Percentiles rank a stretch among this genome's conserved stretches.
These are phyloP conservation scores for Myxocyprinus asiaticus DNA, from an alignment of 2,113 vertebrate genomes.

Conservation along the genomic window DNA sequence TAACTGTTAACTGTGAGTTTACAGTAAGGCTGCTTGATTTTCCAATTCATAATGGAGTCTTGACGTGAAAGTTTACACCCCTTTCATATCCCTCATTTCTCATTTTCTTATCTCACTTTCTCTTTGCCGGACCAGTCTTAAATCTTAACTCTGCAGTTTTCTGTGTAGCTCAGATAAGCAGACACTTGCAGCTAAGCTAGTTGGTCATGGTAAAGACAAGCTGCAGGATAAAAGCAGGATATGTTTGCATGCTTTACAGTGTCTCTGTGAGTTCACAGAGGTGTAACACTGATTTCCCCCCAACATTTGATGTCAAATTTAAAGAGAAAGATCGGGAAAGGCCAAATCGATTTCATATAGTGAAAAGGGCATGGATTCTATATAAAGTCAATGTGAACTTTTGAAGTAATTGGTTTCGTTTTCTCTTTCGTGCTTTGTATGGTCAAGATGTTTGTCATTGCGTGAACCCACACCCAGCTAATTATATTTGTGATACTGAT, in stretches of 20 bases:
- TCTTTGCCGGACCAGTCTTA: background rate
- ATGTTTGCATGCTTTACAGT: background rate
- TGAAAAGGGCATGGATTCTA: too few species aligned
- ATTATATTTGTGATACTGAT: background rate
- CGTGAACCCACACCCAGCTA: background rate
- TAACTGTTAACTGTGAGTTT: background rate
- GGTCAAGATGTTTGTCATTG: background rate
- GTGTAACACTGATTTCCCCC: too few species aligned
- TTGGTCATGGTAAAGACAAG: conserved; percentile 29
- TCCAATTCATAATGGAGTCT: background rate
- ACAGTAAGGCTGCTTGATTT: background rate
- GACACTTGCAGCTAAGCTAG: conserved; percentile 51
- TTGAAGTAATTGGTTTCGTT: background rate
- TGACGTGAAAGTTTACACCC: background rate
- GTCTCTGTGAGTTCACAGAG: too few species aligned
- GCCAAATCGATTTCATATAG: too few species aligned
- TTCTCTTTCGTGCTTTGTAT: conserved; percentile 18
- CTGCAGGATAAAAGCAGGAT: conserved; percentile 21
- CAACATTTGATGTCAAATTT: background rate
- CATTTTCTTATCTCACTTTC: conserved; percentile 3
- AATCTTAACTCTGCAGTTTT: background rate
- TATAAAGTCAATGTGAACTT: background rate
- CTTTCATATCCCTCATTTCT: background rate
- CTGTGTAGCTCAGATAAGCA: conserved; percentile 14
- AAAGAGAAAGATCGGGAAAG: background rate